Base-by-base conservation (phyloP, 2,113 vertebrate species). In the Cephalopterus ornatus region DNA sequence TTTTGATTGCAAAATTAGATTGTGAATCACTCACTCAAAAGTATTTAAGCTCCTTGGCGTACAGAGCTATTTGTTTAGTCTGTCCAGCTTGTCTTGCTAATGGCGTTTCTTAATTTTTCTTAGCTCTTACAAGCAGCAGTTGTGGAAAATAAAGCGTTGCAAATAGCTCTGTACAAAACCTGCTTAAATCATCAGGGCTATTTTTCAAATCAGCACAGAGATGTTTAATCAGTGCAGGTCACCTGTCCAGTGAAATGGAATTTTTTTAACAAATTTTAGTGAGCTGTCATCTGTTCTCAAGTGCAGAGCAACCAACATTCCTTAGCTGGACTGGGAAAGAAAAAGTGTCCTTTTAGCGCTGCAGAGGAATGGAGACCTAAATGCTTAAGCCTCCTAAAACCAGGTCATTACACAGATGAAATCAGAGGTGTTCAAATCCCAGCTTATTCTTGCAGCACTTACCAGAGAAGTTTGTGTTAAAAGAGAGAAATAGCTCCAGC, bases 161-260 rank as follows among this genome's bases (percentile, higher is more conserved):
- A 88, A 92, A 79, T 46, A 84, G 49, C 49, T 94, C 59, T 88
- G 55, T 71, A 78, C 81, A 81, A 81, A 74, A 78, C 63, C 66
- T 21, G 61, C 32, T 46, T 72, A 88, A 91, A 84, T 81, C 52
- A 44, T 49, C 8, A 10, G 49, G 21, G 58, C 14, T 93, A 61
- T 83, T 78, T 92, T 85, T 89, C 47, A 61, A 73, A 94, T 80
- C 68, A 94, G 42, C 56, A 87, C 46, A 78, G 88, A 74, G 96
- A 93, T 90, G 75, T 74, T 92, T 96, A 93, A 86, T 92, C 93
- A 76, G 59, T 79, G 28, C 32, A 76, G 65, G 86, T 91, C 82
- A 94, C 87, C 66, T 94, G 62, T n/a, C 73, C 78, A 71, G 53
- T 37, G 74, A 94, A 86, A 95, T 24, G 13, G 49, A 61, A 4